Evolutionary conservation across 1,140 invertebrate genomes (phyloP).

Genomic region (Trypoxylus dichotomus): DNA sequence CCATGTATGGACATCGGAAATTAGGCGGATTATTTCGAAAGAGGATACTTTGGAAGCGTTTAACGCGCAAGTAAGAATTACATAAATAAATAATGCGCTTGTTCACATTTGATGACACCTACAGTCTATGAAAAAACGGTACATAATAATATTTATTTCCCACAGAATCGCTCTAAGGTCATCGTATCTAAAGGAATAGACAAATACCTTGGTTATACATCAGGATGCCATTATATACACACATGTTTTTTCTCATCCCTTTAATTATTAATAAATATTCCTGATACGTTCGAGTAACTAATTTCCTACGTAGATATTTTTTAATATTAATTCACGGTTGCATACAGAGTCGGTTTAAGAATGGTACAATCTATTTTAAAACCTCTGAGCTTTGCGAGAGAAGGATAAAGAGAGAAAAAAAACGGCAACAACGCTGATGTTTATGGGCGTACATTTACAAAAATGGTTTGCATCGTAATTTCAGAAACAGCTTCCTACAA

Average conservation of each 20-base stretch:
- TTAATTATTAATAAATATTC: neutral
- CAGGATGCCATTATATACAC: neutral
- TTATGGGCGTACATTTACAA: neutral
- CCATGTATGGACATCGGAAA: neutral
- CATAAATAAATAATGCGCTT: too few relatives aligned
- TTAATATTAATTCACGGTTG: constrained; percentile 2
- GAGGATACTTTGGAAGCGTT: neutral
- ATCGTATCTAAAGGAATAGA: neutral
- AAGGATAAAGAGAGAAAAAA: neutral
- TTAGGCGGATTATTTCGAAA: neutral
- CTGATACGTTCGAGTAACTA: too few relatives aligned
- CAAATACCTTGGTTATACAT: neutral
- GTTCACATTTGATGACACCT: too few relatives aligned
- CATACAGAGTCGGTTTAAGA: neutral
- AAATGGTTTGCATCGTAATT: neutral
- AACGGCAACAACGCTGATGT: neutral
- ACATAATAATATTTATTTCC: neutral
- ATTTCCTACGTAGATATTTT: too few relatives aligned
- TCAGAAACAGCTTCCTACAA: neutral
- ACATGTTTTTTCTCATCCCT: neutral
- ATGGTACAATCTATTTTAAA: neutral
- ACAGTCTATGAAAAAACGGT: neutral
- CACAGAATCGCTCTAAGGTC: neutral
- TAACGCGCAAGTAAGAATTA: neutral
- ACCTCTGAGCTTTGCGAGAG: neutral